Conservation (phyloP, 1,140 invertebrate species). For the Lucilia sericata region DNA sequence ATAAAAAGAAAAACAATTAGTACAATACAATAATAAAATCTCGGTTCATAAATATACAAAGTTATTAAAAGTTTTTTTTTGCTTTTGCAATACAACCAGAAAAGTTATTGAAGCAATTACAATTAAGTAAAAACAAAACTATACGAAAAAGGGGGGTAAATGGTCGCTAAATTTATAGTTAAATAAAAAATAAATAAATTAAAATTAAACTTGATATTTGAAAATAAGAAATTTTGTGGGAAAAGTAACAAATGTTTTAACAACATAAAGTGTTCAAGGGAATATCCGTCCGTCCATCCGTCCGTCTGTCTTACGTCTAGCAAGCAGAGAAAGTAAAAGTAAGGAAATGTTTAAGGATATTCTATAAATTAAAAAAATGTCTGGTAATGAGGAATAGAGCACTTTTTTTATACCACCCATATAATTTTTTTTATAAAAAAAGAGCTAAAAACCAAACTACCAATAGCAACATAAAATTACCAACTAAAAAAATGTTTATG, state of each 20-base stretch:
- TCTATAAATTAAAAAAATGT: no score
- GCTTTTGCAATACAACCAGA: not conserved
- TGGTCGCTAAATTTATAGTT: not conserved
- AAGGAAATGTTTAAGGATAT: not conserved
- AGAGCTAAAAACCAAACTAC: not conserved
- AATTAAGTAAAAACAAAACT: constrained; percentile 6
- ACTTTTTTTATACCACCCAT: no score
- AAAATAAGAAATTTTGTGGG: not conserved
- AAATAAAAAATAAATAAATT: not conserved
- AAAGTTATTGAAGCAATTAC: constrained; percentile 20
- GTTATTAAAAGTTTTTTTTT: not conserved
- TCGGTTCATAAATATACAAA: not conserved
- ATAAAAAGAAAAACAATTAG: not conserved
- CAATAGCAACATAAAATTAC: not conserved
- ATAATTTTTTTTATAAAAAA: not conserved
- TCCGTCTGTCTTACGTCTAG: no score
- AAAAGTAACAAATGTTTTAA: not conserved
- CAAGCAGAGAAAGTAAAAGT: not conserved
- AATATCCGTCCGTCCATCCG: not conserved
- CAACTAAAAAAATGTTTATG: constrained; percentile 18
- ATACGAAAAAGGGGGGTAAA: not conserved
- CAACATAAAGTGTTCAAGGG: not conserved
- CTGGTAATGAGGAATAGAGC: no score
- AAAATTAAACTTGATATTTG: not conserved
- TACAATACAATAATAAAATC: constrained; percentile 10